phyloP scores from a whole-genome alignment of 2,888 invertebrate genomes.

The Alentia gelatinosa region DNA sequence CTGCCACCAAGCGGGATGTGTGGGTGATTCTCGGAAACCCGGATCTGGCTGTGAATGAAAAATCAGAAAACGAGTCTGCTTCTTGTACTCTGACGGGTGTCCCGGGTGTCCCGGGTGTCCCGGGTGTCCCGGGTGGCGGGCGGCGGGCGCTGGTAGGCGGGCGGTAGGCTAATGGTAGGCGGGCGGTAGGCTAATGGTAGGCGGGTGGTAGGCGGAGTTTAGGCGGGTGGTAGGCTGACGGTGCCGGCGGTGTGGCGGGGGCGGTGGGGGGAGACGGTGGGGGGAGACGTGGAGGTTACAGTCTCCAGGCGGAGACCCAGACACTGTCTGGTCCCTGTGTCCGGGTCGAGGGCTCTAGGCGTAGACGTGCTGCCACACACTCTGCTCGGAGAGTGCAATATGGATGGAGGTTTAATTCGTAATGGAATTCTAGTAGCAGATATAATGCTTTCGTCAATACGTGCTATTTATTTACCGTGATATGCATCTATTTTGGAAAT shows the following conservation, averaged over 20 bases:
- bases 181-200: background rate
- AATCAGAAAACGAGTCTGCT: background rate
- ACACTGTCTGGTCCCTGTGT: background rate
- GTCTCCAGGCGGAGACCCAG: background rate
- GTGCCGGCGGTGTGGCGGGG: background rate
- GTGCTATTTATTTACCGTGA: too few species aligned
- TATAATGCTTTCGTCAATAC: too few species aligned
- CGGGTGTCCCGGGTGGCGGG: background rate
- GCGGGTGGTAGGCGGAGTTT: background rate
- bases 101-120: background rate
- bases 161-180: background rate
- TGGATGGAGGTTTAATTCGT: too few species aligned
- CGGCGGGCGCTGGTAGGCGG: background rate
- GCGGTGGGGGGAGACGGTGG: background rate
- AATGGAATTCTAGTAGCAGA: too few species aligned
- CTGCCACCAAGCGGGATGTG: slow-evolving; percentile 1
- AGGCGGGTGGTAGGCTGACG: background rate
- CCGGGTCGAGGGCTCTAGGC: background rate
- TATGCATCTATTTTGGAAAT: too few species aligned
- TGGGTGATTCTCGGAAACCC: background rate
- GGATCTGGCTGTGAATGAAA: background rate
- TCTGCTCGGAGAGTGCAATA: background rate
- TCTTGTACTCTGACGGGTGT: background rate
- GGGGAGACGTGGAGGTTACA: background rate
- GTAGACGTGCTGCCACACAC: background rate